Conservation (phyloP, 2,797 vertebrate genomes). For the Spheniscus humboldti region DNA sequence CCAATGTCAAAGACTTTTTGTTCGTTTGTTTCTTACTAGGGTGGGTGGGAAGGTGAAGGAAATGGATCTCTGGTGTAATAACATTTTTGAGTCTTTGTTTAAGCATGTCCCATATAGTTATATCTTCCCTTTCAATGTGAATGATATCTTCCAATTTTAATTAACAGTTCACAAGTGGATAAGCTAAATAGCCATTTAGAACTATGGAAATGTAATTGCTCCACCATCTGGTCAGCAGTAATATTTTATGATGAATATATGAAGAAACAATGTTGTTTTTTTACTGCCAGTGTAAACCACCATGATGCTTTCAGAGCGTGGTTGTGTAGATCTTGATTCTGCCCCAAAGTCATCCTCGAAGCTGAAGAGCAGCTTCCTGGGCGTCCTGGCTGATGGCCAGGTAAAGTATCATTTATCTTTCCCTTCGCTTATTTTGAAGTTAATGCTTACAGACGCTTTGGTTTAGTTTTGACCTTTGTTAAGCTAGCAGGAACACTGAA, state of each 20-base stretch:
- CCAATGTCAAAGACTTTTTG: constrained; percentile 9
- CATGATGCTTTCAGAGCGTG: not conserved
- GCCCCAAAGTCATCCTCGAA: not conserved
- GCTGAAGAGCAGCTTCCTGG: not conserved
- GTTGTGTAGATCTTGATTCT: not conserved
- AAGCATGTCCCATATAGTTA: not conserved
- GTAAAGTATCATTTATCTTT: not conserved
- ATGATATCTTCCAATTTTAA: constrained; percentile 50
- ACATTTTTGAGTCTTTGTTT: not conserved
- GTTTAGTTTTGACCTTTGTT: not conserved
- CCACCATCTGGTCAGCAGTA: constrained; percentile 80
- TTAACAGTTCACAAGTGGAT: constrained; percentile 59
- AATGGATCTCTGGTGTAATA: not conserved
- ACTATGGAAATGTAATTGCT: constrained; percentile 78
- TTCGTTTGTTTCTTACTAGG: not conserved
- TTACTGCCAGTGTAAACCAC: not conserved
- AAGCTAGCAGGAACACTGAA: not conserved
- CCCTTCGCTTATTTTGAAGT: not conserved
- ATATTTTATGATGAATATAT: constrained; percentile 69
- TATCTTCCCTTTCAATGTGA: constrained; percentile 18
- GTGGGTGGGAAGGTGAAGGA: not conserved
- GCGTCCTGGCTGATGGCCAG: not conserved
- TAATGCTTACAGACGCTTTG: not conserved
- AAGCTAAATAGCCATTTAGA: constrained; percentile 70
- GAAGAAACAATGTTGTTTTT: constrained; percentile 31